Evolutionary conservation across 2,888 invertebrate genomes (phyloP).

Genomic region (Phrixothrix hirtus): DNA sequence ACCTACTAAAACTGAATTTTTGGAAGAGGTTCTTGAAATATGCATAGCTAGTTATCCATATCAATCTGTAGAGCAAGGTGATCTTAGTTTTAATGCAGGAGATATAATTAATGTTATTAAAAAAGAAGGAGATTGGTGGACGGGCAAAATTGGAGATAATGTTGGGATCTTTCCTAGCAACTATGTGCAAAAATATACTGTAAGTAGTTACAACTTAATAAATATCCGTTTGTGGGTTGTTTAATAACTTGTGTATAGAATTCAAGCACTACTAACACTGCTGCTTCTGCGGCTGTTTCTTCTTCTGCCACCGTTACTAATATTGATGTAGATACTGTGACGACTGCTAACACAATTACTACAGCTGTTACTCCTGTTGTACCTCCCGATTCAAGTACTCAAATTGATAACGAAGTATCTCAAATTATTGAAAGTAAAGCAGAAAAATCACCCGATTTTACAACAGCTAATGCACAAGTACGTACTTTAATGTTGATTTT

Average conservation of each 20-base stretch:
- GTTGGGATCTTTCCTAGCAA: constrained; percentile 96
- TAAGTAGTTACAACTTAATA: no score
- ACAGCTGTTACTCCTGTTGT: constrained; percentile 36
- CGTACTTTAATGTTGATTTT: constrained; percentile 10
- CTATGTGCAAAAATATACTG: constrained; percentile 77
- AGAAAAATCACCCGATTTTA: constrained; percentile 47
- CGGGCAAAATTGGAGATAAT: constrained; percentile 78
- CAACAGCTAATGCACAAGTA: constrained; percentile 53
- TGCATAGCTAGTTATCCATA: constrained; percentile 91
- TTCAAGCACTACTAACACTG: constrained; percentile 30
- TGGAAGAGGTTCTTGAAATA: constrained; percentile 65
- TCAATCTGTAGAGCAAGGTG: constrained; percentile 85
- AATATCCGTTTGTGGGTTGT: no score
- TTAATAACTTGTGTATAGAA: constrained; percentile 30
- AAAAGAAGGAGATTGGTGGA: constrained; percentile 99
- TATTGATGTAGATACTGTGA: constrained; percentile 18
- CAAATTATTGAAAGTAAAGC: constrained; percentile 58
- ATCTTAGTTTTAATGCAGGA: constrained; percentile 84
- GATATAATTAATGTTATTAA: constrained; percentile 86
- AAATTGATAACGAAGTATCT: constrained; percentile 55
- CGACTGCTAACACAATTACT: constrained; percentile 21
- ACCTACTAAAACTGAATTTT: constrained; percentile 37
- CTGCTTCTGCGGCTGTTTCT: constrained; percentile 45
- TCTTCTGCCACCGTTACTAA: constrained; percentile 27
- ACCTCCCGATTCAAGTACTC: constrained; percentile 40